Base-by-base conservation (phyloP, 2,113 vertebrate genomes). In the Carollia perspicillata region DNA sequence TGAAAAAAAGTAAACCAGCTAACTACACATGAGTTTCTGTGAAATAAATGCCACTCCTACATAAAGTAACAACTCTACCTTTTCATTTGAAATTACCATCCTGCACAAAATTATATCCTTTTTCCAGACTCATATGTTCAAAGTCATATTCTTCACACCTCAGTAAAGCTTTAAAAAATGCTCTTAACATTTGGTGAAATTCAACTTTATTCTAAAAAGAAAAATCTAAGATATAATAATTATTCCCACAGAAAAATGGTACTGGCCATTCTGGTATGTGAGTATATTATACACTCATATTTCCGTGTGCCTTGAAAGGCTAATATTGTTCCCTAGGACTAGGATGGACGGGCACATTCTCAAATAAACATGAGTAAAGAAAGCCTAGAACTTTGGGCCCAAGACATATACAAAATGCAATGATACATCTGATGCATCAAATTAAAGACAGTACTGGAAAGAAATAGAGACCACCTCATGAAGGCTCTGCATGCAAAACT, bases 51-150 rank as follows among this genome's bases (percentile, higher is more conserved):
- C 20, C 49, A 65, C 47, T 78, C 84, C 37, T 72, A 66, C 23
- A 63, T 68, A 83, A 90, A 95, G 37, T 30, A n/a, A 77, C 22
- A 86, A 49, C 3, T 35, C 89, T 35, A 44, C 42, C 26, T 63
- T 88, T 90, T 74, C 35, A n/a, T 65, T 90, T 71, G 28, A 51
- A 93, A 75, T 84, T 71, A 84, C 58, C 35, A 18, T 13, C 60
- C 68, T 69, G 83, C 60, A 90, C 35, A 90, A 87, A 96, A 94
- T 93, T 79, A 47, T 33, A 85, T 72, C 58, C 49, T 88, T 84
- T 81, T 68, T 47, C 51, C 30, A 90, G 65, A 94, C 40, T 79
- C 81, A 83, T 33, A 44, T 18, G 5, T 78, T 89, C 83, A 79
- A 77, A 83, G 47, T 94, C 49, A 83, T 33, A 42, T 86, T 89